These are phyloP conservation scores for Lamproptera curius DNA, from an alignment of 2,888 invertebrate genomes.

Conservation along the genomic window DNA sequence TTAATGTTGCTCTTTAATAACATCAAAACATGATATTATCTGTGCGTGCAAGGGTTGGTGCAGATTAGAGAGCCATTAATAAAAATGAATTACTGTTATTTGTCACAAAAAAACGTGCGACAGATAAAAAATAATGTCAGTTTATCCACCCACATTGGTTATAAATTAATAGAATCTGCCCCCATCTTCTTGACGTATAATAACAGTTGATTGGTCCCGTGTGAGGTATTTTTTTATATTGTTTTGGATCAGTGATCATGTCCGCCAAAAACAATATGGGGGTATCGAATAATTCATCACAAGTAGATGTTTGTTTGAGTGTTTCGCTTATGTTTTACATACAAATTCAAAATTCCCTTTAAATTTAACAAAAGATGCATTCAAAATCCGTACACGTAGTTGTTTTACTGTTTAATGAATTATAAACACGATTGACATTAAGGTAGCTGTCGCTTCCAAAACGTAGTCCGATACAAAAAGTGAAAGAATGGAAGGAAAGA, in stretches of 20 bases:
- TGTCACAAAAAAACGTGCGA: constrained; percentile 35
- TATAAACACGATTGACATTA: no score
- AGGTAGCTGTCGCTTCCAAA: no score
- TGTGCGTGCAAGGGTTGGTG: constrained; percentile 27
- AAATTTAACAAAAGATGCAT: no score
- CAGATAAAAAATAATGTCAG: constrained; percentile 68
- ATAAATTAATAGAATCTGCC: constrained; percentile 77
- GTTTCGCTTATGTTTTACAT: no score
- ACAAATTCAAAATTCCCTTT: no score
- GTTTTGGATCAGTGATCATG: constrained; percentile 39
- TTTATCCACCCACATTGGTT: constrained; percentile 76
- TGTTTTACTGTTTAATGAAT: no score
- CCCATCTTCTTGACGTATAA: constrained; percentile 70
- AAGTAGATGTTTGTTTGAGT: no score
- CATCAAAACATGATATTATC: neutral
- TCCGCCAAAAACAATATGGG: constrained; percentile 61
- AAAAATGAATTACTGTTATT: constrained; percentile 63
- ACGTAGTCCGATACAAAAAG: no score
- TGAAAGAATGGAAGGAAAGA: no score
- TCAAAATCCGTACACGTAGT: no score
- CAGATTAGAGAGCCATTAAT: constrained; percentile 47
- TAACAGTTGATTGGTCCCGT: constrained; percentile 69
- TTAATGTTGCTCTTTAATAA: neutral
- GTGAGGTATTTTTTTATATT: constrained; percentile 75
- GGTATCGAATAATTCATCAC: no score